phyloP scores from a whole-genome alignment of 2,797 vertebrate genomes.

The Babyrousa celebensis region DNA sequence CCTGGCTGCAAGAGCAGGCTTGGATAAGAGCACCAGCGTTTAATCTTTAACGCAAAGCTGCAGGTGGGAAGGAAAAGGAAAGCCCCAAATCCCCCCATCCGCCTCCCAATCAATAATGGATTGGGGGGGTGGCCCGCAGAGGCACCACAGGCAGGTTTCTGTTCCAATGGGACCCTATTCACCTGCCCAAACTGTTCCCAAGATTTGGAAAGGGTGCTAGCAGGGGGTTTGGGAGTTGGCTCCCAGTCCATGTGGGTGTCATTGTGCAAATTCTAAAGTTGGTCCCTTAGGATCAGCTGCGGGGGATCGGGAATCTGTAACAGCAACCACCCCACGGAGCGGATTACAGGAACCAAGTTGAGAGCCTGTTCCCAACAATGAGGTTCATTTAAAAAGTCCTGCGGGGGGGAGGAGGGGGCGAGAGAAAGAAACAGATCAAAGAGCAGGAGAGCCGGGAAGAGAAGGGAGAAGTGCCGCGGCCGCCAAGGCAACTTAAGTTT shows the following conservation, averaged over 20 bases:
- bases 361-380: constrained; percentile 84
- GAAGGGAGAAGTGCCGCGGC: not conserved
- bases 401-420: not conserved
- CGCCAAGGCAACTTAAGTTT: not conserved
- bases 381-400: constrained; percentile 84
- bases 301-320: constrained; percentile 74
- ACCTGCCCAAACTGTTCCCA: constrained; percentile 68
- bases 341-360: constrained; percentile 83
- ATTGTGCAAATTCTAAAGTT: constrained; percentile 81
- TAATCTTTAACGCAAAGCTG: constrained; percentile 84
- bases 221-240: constrained; percentile 43
- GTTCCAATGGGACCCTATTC: constrained; percentile 39
- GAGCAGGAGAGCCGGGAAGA: not conserved
- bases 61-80: constrained; percentile 75
- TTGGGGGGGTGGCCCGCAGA: not conserved
- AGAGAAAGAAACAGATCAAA: constrained; percentile 83
- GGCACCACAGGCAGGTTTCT: constrained; percentile 34
- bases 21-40: constrained; percentile 81
- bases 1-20: constrained; percentile 71
- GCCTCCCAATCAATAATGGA: not conserved
- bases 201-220: constrained; percentile 61
- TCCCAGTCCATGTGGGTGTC: constrained; percentile 78
- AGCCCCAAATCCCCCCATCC: constrained; percentile 30
- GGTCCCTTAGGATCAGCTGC: constrained; percentile 79
- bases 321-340: constrained; percentile 77